Evolutionary conservation across 2,797 vertebrate genomes (phyloP), one percentile per base, ranked within the genome.

Genomic region (Parauchenoglanis punctatus): DNA sequence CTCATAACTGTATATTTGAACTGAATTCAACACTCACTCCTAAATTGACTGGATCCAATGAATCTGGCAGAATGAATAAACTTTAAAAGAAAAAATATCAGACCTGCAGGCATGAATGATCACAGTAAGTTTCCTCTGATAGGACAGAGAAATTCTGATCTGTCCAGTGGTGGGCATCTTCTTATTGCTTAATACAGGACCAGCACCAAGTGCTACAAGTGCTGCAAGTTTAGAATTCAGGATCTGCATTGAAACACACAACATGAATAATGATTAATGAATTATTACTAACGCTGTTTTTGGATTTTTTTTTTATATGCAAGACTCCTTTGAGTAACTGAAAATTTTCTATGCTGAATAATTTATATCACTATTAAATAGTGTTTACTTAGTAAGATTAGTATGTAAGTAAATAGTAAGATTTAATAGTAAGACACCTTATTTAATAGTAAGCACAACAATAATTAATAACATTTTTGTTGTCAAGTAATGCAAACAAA

Each of bases 71-170:
- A 40, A 58, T 40, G 20, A 59, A 44, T 59, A 12, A 2, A 80
- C 6, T 35, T 12, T 0, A 35, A 35, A 35, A 15, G 44, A n/a
- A 20, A 76, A 84, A 80, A 81, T 20, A 68, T 83, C 91, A 77
- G 84, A 98, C 97, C 97, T 97, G 97, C 98, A 98, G 86, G 91
- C 87, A 12, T 98, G 97, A 56, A 98, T 89, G 0, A 94, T 87
- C 89, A 97, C 91, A 52, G 94, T 76, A n/a, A 98, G 95, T 90
- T 95, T 96, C 6, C 88, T 94, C 46, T 97, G 95, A 88, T 97
- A 97, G 77, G 95, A 96, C 1, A 97, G 87, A 0, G 97, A 96
- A 83, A 99, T 87, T 85, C 94, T 96, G 93, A 98, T 92, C 91
- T 96, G 86, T 70, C 96, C 86, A 1, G 89, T 90, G 12, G 25